These are phyloP conservation scores for Anarsia innoxiella DNA, from an alignment of 2,888 invertebrate genomes.

Conservation along the genomic window DNA sequence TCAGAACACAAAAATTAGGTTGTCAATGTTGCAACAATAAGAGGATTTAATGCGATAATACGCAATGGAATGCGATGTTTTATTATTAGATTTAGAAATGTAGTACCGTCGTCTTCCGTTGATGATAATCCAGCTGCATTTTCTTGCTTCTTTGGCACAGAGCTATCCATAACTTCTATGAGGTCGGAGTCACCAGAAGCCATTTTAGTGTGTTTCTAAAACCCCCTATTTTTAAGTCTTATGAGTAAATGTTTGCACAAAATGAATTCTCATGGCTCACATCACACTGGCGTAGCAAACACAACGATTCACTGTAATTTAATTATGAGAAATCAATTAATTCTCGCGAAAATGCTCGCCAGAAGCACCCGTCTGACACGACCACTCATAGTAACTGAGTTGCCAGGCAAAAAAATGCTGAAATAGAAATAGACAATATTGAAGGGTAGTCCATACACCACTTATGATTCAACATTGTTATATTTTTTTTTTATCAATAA, in stretches of 20 bases:
- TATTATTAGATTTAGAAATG: slow-evolving; percentile 49
- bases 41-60: slow-evolving; percentile 28
- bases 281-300: slow-evolving; percentile 58
- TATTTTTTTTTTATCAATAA: too few species aligned
- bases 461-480: too few species aligned
- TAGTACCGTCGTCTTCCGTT: slow-evolving; percentile 76
- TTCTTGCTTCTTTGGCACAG: slow-evolving; percentile 76
- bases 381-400: slow-evolving; percentile 60
- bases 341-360: slow-evolving; percentile 64
- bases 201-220: slow-evolving; percentile 76
- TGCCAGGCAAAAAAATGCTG: slow-evolving; percentile 25
- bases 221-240: slow-evolving; percentile 66
- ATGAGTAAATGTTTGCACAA: slow-evolving; percentile 46
- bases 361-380: slow-evolving; percentile 67
- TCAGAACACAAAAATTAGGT: slow-evolving; percentile 33
- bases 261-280: slow-evolving; percentile 64
- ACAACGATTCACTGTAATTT: slow-evolving; percentile 69
- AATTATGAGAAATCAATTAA: slow-evolving; percentile 72
- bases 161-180: slow-evolving; percentile 84
- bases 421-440: too few species aligned
- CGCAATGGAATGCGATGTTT: slow-evolving; percentile 15
- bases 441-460: too few species aligned
- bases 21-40: slow-evolving; percentile 10
- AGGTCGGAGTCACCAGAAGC: slow-evolving; percentile 90
- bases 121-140: slow-evolving; percentile 74